A percentile compares a stretch with the other conserved stretches of the same genome.
These are phyloP conservation scores for Diadema setosum DNA, from an alignment of 35 echinoderm and acorn worm genomes.

Conservation along the genomic window DNA sequence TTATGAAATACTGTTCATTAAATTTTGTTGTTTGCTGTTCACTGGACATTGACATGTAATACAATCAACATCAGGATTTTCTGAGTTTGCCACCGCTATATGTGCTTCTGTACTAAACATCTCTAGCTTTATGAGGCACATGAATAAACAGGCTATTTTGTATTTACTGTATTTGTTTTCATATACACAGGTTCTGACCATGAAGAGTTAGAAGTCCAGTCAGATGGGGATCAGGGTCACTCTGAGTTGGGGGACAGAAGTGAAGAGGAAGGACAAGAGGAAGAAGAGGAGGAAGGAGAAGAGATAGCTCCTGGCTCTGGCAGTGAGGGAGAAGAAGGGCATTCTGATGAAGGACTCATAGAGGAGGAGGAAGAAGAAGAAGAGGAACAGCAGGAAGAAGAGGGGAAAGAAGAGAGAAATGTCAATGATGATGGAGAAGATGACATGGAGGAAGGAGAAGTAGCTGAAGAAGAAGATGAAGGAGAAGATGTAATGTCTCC, in stretches of 20 bases:
- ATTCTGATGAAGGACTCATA: not conserved
- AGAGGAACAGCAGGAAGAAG: constrained; percentile 22
- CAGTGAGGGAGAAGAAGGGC: not conserved
- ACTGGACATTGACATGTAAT: no score
- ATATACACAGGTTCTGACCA: not conserved
- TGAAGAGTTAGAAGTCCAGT: not conserved
- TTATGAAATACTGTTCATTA: no score
- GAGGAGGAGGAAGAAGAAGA: constrained; percentile 4
- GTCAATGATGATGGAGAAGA: constrained; percentile 36
- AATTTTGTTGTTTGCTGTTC: no score
- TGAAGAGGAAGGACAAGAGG: not conserved
- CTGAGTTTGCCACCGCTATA: no score
- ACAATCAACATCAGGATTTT: no score
- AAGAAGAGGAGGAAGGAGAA: not conserved
- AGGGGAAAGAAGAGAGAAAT: constrained; percentile 27
- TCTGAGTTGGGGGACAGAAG: no score
- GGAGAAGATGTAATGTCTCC: not conserved
- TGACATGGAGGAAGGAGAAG: constrained; percentile 1
- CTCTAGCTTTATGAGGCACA: no score
- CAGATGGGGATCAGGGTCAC: no score
- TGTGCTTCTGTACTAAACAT: no score
- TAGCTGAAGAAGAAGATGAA: constrained; percentile 21
- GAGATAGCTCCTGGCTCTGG: not conserved
- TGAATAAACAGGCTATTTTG: no score
- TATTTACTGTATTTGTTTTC: no score